phyloP scores from a whole-genome alignment of 35 echinoderm and acorn worm genomes.

The Stichopus chloronotus region DNA sequence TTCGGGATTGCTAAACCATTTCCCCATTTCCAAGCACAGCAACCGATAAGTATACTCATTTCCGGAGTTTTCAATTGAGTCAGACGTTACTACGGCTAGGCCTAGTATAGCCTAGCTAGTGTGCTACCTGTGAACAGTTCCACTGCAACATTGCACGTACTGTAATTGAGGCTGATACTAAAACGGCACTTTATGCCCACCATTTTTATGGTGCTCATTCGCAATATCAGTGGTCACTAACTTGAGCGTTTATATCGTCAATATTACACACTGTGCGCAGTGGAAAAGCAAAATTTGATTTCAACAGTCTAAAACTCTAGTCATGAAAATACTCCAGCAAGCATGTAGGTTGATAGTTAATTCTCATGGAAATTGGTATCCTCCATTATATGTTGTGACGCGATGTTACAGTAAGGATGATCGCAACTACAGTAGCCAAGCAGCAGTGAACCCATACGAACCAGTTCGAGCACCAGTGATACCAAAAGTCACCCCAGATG shows the following conservation, averaged over 20 bases:
- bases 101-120: too few species aligned
- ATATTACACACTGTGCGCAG: too few species aligned
- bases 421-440: conserved; percentile 10
- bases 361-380: neutral
- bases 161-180: too few species aligned
- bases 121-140: too few species aligned
- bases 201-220: too few species aligned
- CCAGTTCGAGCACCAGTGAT: conserved; percentile 42
- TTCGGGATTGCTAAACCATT: neutral
- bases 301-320: neutral
- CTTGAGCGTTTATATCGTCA: too few species aligned
- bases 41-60: neutral
- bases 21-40: neutral
- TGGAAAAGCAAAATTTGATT: neutral
- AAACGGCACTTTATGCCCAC: too few species aligned
- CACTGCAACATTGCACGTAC: too few species aligned
- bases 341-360: conserved; percentile 47
- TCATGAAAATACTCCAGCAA: conserved; percentile 57
- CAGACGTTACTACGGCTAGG: too few species aligned
- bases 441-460: conserved; percentile 44
- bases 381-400: conserved; percentile 13
- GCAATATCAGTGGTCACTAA: too few species aligned
- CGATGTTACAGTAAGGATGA: conserved; percentile 27
- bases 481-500: conserved; percentile 57
- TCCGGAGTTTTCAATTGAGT: too few species aligned